phyloP scores from a whole-genome alignment of 2,888 invertebrate species.

The Drosophila ezoana region DNA sequence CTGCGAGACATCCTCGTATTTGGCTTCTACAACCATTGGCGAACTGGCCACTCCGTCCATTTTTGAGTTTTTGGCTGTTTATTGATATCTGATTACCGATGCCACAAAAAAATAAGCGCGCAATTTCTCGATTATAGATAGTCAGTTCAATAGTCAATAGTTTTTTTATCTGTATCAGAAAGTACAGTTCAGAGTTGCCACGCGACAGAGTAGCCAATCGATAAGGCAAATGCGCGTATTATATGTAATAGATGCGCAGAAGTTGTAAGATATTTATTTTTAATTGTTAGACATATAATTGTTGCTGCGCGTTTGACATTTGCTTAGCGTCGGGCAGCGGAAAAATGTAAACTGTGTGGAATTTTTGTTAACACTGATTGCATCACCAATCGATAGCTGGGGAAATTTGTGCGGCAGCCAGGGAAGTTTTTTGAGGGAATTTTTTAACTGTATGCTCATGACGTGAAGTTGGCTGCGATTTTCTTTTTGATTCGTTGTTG shows the following conservation, averaged over 20 bases:
- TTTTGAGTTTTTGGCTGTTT: slow-evolving; percentile 32
- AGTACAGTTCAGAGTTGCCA: slow-evolving; percentile 77
- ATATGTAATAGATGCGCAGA: slow-evolving; percentile 39
- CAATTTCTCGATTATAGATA: slow-evolving; percentile 82
- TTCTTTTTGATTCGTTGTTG: slow-evolving; percentile 84
- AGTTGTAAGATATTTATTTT: slow-evolving; percentile 19
- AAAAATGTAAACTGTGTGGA: slow-evolving; percentile 43
- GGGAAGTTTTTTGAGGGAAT: slow-evolving; percentile 56
- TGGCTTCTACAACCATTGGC: slow-evolving; percentile 62
- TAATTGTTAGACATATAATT: slow-evolving; percentile 4
- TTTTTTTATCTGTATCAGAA: slow-evolving; percentile 78
- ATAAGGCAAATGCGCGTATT: slow-evolving; percentile 62
- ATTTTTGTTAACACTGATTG: slow-evolving; percentile 64
- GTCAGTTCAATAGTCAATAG: slow-evolving; percentile 78
- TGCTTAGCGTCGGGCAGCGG: slow-evolving; percentile 40
- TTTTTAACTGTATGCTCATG: slow-evolving; percentile 45
- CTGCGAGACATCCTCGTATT: slow-evolving; percentile 73
- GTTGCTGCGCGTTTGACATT: slow-evolving; percentile 22
- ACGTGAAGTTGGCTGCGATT: slow-evolving; percentile 79
- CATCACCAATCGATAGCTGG: slow-evolving; percentile 80
- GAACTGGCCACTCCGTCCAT: slow-evolving; percentile 67
- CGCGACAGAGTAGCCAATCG: slow-evolving; percentile 75
- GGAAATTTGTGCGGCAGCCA: slow-evolving; percentile 53
- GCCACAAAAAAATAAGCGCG: slow-evolving; percentile 71
- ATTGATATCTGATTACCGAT: slow-evolving; percentile 66